These are phyloP conservation scores for Hoplostethus atlanticus DNA, from an alignment of 2,797 vertebrate species.

Conservation along the genomic window DNA sequence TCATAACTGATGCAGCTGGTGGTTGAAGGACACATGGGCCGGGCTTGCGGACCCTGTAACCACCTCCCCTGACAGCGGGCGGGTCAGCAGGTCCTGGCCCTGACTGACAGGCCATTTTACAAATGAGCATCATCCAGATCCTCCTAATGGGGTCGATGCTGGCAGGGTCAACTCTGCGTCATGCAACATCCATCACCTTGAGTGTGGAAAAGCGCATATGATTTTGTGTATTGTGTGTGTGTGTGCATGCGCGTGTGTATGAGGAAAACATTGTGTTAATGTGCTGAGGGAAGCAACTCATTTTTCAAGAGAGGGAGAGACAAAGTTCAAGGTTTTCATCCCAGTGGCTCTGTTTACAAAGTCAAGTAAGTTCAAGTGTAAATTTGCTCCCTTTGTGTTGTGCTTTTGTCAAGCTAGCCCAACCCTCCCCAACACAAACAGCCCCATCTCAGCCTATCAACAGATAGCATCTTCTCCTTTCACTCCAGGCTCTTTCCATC, in stretches of 20 bases:
- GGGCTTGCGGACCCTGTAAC: not conserved
- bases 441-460: not conserved
- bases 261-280: not conserved
- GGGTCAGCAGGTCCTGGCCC: conserved; percentile 26
- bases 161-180: conserved; percentile 6
- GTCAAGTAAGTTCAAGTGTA: not conserved
- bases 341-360: not conserved
- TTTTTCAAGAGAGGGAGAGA: not conserved
- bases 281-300: not conserved
- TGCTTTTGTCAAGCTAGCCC: conserved; percentile 13
- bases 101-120: conserved; percentile 35
- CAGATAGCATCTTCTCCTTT: conserved; percentile 50
- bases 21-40: not conserved
- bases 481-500: not conserved
- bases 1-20: conserved; percentile 10
- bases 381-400: not conserved
- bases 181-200: conserved; percentile 6
- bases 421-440: conserved; percentile 11
- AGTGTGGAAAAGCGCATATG: not conserved
- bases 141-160: not conserved
- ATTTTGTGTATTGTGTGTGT: not conserved
- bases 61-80: conserved; percentile 12
- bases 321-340: conserved; percentile 7
- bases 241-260: not conserved
- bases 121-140: conserved; percentile 10